Base-by-base conservation (phyloP, 2,797 vertebrate genomes). In the Borostomias antarcticus region DNA sequence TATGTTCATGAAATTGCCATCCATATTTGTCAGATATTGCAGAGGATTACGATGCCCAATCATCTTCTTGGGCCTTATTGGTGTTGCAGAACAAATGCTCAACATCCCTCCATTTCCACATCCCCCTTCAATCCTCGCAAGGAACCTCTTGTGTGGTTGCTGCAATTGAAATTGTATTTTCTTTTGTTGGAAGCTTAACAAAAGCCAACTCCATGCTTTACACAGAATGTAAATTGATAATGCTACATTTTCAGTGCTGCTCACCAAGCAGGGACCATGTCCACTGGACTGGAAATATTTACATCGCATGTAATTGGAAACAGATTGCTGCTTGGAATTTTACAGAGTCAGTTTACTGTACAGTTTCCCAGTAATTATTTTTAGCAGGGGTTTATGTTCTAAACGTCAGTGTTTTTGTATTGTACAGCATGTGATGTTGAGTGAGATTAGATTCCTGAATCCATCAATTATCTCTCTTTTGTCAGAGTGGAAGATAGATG, bases 291-390 rank as follows among this genome's bases (percentile, higher is more conserved):
- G 85, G 85, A 91, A 92, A 93, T 92, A 91, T 88, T 92, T 90
- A 82, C 59, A 68, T 70, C 45, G n/a, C 78, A 66, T 66, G 83
- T 91, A 83, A 91, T 90, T 91, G 84, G 83, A 92, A 89, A 90
- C 87, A 91, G 92, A 92, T 91, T 89, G 89, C 73, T 35, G 91
- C 90, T 89, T 90, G 88, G 87, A 91, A 84, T 89, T 83, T 72
- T 81, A 71, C 67, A 78, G 89, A 86, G 85, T 88, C 83, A 89
- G 68, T 79, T 89, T 93, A 86, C 89, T 72, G 64, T 19, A 25
- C 33, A 11, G 21, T 40, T 64, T 61, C 58, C 51, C 43, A 7
- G 25, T 64, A 48, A 35, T 43, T 23, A 6, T 59, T 70, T 48
- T 43, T 30, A 21, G 40, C 54, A 53, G 51, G 5, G 51, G 15